phyloP scores from a whole-genome alignment of 2,113 vertebrate species.

The Nematolebias whitei region DNA sequence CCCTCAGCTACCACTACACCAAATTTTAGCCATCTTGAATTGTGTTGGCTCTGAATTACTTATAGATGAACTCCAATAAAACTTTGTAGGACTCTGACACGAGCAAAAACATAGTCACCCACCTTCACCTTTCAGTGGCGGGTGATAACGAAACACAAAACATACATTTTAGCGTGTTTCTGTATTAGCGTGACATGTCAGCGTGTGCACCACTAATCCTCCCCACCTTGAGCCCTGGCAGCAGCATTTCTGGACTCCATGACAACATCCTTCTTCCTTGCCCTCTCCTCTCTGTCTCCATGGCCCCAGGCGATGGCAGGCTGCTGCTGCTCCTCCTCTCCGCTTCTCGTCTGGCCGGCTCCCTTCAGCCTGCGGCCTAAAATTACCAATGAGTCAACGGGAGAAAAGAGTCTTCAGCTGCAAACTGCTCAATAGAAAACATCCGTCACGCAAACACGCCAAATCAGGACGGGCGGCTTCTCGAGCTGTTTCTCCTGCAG shows the following conservation, averaged over 20 bases:
- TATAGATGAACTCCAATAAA: no score
- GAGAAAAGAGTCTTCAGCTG: neutral
- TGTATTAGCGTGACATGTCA: no score
- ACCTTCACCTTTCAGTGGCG: no score
- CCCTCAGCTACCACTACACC: no score
- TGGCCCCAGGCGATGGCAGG: slow-evolving; percentile 26
- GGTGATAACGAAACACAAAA: neutral
- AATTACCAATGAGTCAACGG: slow-evolving; percentile 1
- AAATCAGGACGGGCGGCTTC: neutral
- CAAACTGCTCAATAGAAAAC: neutral
- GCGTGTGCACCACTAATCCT: slow-evolving; percentile 4
- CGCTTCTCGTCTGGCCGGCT: slow-evolving; percentile 39
- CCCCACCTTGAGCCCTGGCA: slow-evolving; percentile 42
- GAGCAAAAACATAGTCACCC: no score
- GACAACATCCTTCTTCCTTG: slow-evolving; percentile 24
- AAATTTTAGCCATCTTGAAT: no score
- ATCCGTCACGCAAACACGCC: neutral
- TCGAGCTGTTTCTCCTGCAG: neutral
- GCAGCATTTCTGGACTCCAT: slow-evolving; percentile 29
- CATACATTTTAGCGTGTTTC: no score
- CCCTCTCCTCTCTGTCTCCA: slow-evolving; percentile 41
- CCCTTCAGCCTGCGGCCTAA: slow-evolving; percentile 73
- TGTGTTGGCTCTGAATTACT: no score
- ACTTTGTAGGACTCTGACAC: no score
- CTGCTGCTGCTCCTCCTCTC: slow-evolving; percentile 57